Conservation (phyloP, 2,888 invertebrate genomes). For the Dastarcus helophoroides region DNA sequence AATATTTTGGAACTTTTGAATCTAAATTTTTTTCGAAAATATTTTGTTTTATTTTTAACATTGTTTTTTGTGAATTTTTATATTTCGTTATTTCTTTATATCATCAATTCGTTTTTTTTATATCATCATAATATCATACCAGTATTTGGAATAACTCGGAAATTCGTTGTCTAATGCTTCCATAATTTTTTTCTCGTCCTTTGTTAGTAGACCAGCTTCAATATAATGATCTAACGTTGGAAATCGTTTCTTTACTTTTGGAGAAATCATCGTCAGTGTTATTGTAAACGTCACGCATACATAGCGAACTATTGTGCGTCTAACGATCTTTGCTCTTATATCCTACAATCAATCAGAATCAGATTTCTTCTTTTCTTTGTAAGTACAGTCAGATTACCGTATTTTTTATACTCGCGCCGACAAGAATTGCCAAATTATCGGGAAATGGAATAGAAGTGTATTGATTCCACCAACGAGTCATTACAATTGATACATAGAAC, state of each 20-base stretch:
- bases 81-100: too few species aligned
- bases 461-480: constrained; percentile 85
- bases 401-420: constrained; percentile 66
- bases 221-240: constrained; percentile 70
- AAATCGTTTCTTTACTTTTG: constrained; percentile 79
- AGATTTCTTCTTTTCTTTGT: too few species aligned
- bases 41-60: too few species aligned
- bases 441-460: constrained; percentile 73
- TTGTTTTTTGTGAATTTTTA: too few species aligned
- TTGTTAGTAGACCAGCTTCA: constrained; percentile 67
- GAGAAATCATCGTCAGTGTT: constrained; percentile 73
- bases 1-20: too few species aligned
- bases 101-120: too few species aligned
- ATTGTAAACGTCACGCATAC: constrained; percentile 72
- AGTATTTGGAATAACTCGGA: constrained; percentile 77
- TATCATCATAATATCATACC: too few species aligned
- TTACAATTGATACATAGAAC: constrained; percentile 86
- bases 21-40: too few species aligned
- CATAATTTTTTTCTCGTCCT: constrained; percentile 68
- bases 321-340: constrained; percentile 64
- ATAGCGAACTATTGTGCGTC: constrained; percentile 68
- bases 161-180: constrained; percentile 66
- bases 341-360: constrained; percentile 40
- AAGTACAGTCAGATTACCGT: too few species aligned
- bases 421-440: constrained; percentile 69